Evolutionary conservation across 2,113 vertebrate genomes (phyloP), one percentile per base, ranked within the genome.

Genomic region (Salvator merianae): DNA sequence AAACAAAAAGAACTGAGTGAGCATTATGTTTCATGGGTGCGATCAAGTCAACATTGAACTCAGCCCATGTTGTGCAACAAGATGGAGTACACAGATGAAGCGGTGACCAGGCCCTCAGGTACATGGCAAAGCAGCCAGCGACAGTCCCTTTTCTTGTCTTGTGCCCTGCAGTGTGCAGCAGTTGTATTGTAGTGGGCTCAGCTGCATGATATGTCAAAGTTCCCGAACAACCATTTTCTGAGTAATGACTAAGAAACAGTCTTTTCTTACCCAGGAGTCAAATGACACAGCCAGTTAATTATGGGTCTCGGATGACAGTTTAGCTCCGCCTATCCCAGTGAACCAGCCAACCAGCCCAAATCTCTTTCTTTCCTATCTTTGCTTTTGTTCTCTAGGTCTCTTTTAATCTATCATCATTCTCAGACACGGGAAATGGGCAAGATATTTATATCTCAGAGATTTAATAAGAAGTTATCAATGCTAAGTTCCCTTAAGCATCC

Each of bases 221-320:
- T 63, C 12, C 72, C 32, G 74, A 30, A 85, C 22, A 78, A 66
- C 68, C 47, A 81, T 55, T 82, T 79, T 77, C 68, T 22, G 34
- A 84, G 43, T 85, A 85, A 88, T 85, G 47, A 88, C 66, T 62
- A 81, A 71, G 66, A 47, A 68, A 62, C 79, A 82, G 74, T 16
- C 43, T 71, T 77, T 85, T 82, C 69, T 82, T 77, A 81, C 79
- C 40, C 65, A 65, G 26, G 65, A 77, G 24, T 88, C 78, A 81
- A 70, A 84, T 75, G 77, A 71, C 70, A 76, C 68, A 77, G 55
- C 73, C 68, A 13, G 14, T 34, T 88, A 88, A 88, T 88, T 85
- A 85, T 74, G 70, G 79, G 79, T 82, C 73, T 73, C 63, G 24
- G 74, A 26, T 88, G 83, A 88, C 87, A 85, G n/a, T 32, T 24